Percentiles rank a stretch among this genome's conserved stretches.
Conservation (phyloP, 2,888 invertebrate genomes). For the Slavum lentiscoides region DNA sequence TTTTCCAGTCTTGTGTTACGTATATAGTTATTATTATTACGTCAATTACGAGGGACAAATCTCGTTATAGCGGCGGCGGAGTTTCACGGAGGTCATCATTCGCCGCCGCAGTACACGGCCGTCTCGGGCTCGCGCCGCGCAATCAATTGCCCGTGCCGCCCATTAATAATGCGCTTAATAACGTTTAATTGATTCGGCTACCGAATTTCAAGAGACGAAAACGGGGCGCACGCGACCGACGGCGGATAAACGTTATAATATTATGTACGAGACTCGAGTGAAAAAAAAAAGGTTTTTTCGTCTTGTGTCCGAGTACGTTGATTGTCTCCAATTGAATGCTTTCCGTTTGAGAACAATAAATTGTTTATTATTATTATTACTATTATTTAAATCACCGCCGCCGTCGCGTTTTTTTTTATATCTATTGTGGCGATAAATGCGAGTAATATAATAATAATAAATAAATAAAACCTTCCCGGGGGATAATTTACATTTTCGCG, state of each 20-base stretch:
- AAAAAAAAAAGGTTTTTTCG: slow-evolving; percentile 11
- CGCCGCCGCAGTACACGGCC: background rate
- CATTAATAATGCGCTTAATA: slow-evolving; percentile 46
- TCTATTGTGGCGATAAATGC: no score
- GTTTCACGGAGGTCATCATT: slow-evolving; percentile 35
- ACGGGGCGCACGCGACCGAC: slow-evolving; percentile 4
- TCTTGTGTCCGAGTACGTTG: slow-evolving; percentile 7
- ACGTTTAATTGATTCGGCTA: slow-evolving; percentile 46
- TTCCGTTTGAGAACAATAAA: slow-evolving; percentile 34
- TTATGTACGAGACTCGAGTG: no score
- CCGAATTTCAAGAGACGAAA: slow-evolving; percentile 31
- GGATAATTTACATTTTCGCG: no score
- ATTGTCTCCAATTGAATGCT: slow-evolving; percentile 49
- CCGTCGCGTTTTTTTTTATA: no score
- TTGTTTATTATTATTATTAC: background rate
- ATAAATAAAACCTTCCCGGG: no score
- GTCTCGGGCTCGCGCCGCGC: background rate
- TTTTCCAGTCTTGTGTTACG: no score
- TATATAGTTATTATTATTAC: slow-evolving; percentile 1
- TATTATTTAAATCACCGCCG: slow-evolving; percentile 14
- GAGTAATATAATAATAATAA: no score
- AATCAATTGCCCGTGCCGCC: slow-evolving; percentile 47
- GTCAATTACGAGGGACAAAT: slow-evolving; percentile 41
- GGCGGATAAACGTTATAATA: background rate
- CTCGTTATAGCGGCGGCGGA: slow-evolving; percentile 24